Conservation (phyloP, 2,797 vertebrate genomes). For the Chaetophractus vellerosus region DNA sequence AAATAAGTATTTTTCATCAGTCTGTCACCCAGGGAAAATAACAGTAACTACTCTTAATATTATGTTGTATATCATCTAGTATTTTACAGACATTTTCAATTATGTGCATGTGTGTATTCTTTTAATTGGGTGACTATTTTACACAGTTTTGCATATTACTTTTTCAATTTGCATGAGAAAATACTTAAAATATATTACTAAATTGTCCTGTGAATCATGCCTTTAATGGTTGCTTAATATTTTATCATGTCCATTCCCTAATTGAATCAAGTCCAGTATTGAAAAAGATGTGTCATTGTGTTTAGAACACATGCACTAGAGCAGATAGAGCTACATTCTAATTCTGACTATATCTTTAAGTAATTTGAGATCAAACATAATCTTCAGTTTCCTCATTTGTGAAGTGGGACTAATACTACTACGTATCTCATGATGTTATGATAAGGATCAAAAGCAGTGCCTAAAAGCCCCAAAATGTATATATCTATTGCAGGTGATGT, state of each 20-base stretch:
- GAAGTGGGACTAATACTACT: neutral
- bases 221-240: neutral
- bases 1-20: neutral
- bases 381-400: neutral
- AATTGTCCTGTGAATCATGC: neutral
- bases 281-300: neutral
- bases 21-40: neutral
- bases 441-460: neutral
- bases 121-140: conserved; percentile 49
- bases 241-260: neutral
- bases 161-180: conserved; percentile 42
- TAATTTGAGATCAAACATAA: neutral
- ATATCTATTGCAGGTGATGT: too few relatives aligned
- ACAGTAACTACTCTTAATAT: neutral
- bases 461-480: too few relatives aligned
- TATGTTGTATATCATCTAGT: neutral
- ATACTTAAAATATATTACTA: neutral
- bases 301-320: neutral
- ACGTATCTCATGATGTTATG: neutral
- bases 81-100: conserved; percentile 40
- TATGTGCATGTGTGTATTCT: neutral
- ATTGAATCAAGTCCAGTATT: neutral
- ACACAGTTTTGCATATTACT: neutral
- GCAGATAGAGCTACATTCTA: rapidly evolving
- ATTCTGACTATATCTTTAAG: neutral